These are phyloP conservation scores for Drosophila sucinea DNA, from an alignment of 1,140 invertebrate genomes.

Conservation along the genomic window DNA sequence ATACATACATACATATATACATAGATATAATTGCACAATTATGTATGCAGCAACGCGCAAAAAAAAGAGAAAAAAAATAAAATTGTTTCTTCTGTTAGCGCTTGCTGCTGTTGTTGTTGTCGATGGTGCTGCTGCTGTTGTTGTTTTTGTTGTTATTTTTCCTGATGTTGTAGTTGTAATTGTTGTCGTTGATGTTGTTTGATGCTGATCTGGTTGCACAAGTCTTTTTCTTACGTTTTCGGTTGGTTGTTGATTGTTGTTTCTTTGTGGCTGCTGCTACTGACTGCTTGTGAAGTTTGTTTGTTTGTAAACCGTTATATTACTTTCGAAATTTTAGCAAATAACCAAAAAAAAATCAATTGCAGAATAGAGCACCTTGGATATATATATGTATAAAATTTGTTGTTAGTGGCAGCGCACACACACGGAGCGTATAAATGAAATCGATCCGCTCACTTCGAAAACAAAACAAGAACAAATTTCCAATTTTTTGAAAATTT, in stretches of 20 bases:
- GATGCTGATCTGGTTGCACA: conserved; percentile 34
- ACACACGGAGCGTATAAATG: conserved; percentile 55
- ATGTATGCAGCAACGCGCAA: conserved; percentile 61
- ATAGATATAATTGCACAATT: conserved; percentile 72
- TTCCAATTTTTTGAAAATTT: no score
- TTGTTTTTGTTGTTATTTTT: conserved; percentile 12
- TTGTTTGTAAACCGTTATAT: conserved; percentile 39
- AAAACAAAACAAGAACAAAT: no score
- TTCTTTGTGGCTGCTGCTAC: conserved; percentile 14
- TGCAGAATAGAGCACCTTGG: conserved; percentile 55
- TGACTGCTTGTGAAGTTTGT: conserved; percentile 38
- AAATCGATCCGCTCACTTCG: conserved; percentile 8
- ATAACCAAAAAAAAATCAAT: conserved; percentile 66
- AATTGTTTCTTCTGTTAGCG: conserved; percentile 27
- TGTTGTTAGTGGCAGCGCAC: conserved; percentile 49
- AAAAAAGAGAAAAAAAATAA: conserved; percentile 27
- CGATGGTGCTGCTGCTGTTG: conserved; percentile 37
- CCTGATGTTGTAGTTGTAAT: conserved; percentile 21
- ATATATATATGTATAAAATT: conserved; percentile 18
- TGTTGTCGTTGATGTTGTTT: conserved; percentile 41
- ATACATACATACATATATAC: conserved; percentile 26
- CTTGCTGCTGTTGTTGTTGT: conserved; percentile 48
- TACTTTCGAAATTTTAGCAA: conserved; percentile 38
- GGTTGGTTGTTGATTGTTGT: conserved; percentile 17
- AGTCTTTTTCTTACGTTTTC: conserved; percentile 42